These are phyloP conservation scores for Macrotis lagotis DNA, from an alignment of 2,113 vertebrate species.

Conservation along the genomic window DNA sequence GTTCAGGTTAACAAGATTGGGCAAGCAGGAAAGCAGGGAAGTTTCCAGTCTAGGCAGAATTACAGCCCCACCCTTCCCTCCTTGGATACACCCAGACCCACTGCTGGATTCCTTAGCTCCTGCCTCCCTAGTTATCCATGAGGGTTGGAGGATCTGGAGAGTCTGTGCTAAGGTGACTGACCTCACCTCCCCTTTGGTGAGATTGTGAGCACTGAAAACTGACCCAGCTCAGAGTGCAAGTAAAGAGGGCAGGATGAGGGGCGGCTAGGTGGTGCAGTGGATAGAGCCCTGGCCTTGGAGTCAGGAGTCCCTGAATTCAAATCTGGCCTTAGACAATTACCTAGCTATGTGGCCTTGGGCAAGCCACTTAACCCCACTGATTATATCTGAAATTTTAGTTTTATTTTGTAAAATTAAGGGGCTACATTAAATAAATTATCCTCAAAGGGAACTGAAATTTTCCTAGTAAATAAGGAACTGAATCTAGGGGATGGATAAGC, in stretches of 20 bases:
- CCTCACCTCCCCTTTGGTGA: not conserved
- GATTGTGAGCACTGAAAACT: not conserved
- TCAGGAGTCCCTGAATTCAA: not conserved
- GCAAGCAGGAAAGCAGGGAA: constrained; percentile 49
- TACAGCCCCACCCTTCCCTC: not conserved
- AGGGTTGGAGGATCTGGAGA: not conserved
- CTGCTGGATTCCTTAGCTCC: not conserved
- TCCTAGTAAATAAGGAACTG: not conserved
- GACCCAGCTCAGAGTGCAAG: not conserved
- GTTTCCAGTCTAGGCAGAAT: constrained; percentile 14
- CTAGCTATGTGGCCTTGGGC: not conserved
- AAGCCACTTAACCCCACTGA: not conserved
- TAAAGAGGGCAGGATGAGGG: not conserved
- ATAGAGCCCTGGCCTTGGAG: not conserved
- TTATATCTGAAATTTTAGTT: not conserved
- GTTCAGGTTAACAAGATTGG: constrained; percentile 52
- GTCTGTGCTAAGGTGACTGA: not conserved
- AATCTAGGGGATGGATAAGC: not conserved
- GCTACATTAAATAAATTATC: not conserved
- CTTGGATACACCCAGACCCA: not conserved
- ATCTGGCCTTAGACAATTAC: not conserved
- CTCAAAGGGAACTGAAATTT: not conserved
- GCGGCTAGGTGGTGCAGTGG: too few relatives aligned
- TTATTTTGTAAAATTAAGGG: not conserved
- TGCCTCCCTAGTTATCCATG: not conserved